Base-by-base conservation (phyloP, 2,888 invertebrate genomes). In the Dendrolimus pini region DNA sequence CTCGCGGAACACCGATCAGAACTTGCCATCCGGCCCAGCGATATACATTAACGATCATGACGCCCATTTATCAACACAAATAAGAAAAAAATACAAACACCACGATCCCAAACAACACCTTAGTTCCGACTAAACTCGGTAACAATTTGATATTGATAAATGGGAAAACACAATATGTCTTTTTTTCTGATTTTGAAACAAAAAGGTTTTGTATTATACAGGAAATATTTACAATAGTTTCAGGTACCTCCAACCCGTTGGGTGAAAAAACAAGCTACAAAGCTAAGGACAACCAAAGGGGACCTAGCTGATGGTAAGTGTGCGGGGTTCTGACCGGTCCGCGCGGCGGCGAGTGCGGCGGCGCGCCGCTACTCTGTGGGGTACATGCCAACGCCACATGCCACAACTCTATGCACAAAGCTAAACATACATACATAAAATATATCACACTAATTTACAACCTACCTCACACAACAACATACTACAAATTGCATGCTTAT, bases 301-400 rank as follows among this genome's bases (percentile, higher is more conserved):
- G 47, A 10, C 47, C 47, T 47, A 55, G 41, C 7, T 9, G 54
- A 12, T 9, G 59, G 60, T 54, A 59, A 59, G 58, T 56, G 64
- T 63, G 67, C 68, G 62, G 66, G 30, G 78, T 81, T 83, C 83
- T 83, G 85, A 85, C 78, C 78, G 73, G 75, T 72, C 77, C 77
- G 74, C 69, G 70, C 77, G 77, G 74, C 61, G 61, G 55, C 64
- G 62, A 58, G 68, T 69, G 79, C 83, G 76, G 75, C 77, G 74
- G 70, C 74, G 68, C 73, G 72, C 70, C 66, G 63, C 78, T 75
- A 75, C 80, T 73, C 75, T 82, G 84, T 84, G 78, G 87, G 79
- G 82, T 78, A 78, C 89, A 89, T 89, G 89, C 89, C 75, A 84
- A 82, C 85, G 87, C 89, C 78, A 78, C 89, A 88, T 87, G 85